Conservation (phyloP, 2,797 vertebrate genomes). For the Melanotaenia nigrans region DNA sequence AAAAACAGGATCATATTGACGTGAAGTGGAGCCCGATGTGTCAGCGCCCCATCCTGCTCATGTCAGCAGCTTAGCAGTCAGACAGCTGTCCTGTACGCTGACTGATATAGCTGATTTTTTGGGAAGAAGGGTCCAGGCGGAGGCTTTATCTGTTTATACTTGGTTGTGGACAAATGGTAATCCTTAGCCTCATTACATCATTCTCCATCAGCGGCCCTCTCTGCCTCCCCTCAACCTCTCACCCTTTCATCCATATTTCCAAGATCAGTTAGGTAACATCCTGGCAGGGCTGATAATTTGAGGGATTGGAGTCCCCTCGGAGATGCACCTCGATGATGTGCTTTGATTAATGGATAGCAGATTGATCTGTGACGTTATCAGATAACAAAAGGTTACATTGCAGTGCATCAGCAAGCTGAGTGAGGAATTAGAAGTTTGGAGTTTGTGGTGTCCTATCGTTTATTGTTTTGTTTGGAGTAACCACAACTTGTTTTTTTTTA, state of each 20-base stretch:
- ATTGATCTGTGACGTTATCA: slow-evolving; percentile 48
- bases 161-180: slow-evolving; percentile 47
- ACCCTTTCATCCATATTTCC: slow-evolving; percentile 42
- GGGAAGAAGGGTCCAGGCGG: slow-evolving; percentile 26
- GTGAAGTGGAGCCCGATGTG: slow-evolving; percentile 6
- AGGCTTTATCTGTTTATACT: slow-evolving; percentile 54
- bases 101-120: slow-evolving; percentile 37
- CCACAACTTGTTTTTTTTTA: slow-evolving; percentile 1
- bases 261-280: slow-evolving; percentile 63
- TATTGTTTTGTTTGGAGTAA: slow-evolving; percentile 28
- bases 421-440: slow-evolving; percentile 16
- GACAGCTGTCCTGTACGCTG: slow-evolving; percentile 35
- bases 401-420: slow-evolving; percentile 12
- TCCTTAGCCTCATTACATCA: slow-evolving; percentile 61
- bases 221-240: neutral
- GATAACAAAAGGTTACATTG: slow-evolving; percentile 41
- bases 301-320: slow-evolving; percentile 43
- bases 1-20: slow-evolving; percentile 34
- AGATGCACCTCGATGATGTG: slow-evolving; percentile 15
- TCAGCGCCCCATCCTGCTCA: slow-evolving; percentile 38
- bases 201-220: slow-evolving; percentile 14
- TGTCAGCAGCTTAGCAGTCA: slow-evolving; percentile 28
- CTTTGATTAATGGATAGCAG: slow-evolving; percentile 51
- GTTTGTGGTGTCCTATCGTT: slow-evolving; percentile 7
- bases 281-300: slow-evolving; percentile 53